Base-by-base conservation (phyloP, 2,888 invertebrate genomes). In the Tipula confusa region DNA sequence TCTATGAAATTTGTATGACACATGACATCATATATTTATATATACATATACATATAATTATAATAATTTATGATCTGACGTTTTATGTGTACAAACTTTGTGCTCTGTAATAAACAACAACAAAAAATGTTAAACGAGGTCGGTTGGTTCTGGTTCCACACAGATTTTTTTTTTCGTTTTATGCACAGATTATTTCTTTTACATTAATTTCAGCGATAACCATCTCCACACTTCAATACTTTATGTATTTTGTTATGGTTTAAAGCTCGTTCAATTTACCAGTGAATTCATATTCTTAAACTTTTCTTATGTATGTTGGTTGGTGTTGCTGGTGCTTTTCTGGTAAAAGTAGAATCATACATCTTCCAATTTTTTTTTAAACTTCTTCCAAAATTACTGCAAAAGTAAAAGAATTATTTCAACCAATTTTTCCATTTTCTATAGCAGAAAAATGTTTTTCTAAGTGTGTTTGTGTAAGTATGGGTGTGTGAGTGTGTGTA, bases 191-290 rank as follows among this genome's bases (percentile, higher is more conserved):
- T 64, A 64, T 64, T 64, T 64, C 64, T 64, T 24, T 64, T 24
- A 64, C 64, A 64, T 64, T 64, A 64, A 64, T 64, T 64, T 64
- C 64, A 64, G 64, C 64, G 24, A 64, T 64, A 64, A 64, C 64
- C 64, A 64, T 64, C 24, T 64, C 64, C 64, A 24, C 64, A 64
- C 64, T 64, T 64, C 24, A 9, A 64, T 64, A 64, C 64, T 64
- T 64, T 64, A 64, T 64, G 64, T 18, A 64, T 64, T 64, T 64
- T 24, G 64, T 64, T 64, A 64, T 64, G 24, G 64, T 64, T 64
- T 64, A 64, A 64, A 64, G 64, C 64, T 64, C 64, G 11, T 64
- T 64, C 64, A 64, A 64, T 64, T 64, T 64, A 64, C 7, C 24
- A 64, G 64, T 64, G 64, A 64, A 64, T 64, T n/a, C n/a, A 64